These are phyloP conservation scores for Pogonomyrmex californicus DNA, from an alignment of 1,140 invertebrate genomes.

Conservation along the genomic window DNA sequence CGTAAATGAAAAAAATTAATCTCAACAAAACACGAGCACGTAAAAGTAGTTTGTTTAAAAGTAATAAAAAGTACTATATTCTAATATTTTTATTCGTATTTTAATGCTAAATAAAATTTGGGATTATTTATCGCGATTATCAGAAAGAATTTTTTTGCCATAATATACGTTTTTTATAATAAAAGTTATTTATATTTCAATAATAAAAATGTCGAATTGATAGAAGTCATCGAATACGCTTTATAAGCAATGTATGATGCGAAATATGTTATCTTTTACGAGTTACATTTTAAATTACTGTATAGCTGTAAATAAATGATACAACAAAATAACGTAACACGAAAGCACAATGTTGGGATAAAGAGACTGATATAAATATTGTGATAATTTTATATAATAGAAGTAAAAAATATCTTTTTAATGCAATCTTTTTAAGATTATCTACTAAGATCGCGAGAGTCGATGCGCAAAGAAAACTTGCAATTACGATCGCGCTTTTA, in stretches of 20 bases:
- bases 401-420: background rate
- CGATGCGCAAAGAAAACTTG: conserved; percentile 46
- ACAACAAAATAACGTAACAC: background rate
- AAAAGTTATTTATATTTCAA: background rate
- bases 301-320: conserved; percentile 7
- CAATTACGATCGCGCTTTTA: conserved; percentile 38
- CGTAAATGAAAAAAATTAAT: background rate
- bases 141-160: background rate
- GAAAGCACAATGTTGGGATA: background rate
- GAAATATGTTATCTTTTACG: background rate
- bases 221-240: conserved; percentile 17
- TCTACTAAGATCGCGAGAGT: conserved; percentile 20
- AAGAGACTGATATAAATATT: background rate
- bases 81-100: conserved; percentile 30
- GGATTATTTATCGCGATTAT: background rate
- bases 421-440: conserved; percentile 11
- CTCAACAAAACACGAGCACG: background rate
- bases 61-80: background rate
- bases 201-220: background rate
- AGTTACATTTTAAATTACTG: conserved; percentile 18
- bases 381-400: conserved; percentile 2
- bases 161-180: background rate
- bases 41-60: conserved; percentile 1
- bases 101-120: background rate
- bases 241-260: background rate